Evolutionary conservation across 2,113 vertebrate genomes (phyloP).

Genomic region (Tenrec ecaudatus): DNA sequence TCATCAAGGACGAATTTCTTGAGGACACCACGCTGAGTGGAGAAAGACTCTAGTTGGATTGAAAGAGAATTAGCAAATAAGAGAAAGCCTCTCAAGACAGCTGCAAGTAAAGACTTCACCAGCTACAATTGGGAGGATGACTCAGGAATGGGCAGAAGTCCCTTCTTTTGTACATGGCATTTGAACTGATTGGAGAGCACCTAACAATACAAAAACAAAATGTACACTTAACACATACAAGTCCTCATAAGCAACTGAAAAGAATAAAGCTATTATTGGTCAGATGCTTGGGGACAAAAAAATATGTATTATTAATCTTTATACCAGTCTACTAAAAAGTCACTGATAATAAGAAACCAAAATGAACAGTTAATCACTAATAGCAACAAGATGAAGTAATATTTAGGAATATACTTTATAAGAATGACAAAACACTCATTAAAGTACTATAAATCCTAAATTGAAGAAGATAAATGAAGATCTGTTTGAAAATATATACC

Average conservation of each 20-base stretch:
- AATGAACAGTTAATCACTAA: conserved; percentile 32
- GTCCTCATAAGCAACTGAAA: neutral
- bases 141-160: neutral
- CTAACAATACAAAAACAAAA: neutral
- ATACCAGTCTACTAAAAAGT: conserved; percentile 20
- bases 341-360: neutral
- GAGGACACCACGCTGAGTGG: neutral
- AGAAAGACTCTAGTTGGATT: too few species aligned
- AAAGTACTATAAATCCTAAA: conserved; percentile 27
- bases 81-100: neutral
- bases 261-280: conserved; percentile 6
- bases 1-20: neutral
- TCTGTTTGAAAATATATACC: neutral
- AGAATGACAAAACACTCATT: neutral
- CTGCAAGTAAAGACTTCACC: neutral
- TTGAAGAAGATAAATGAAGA: neutral
- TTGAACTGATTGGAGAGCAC: neutral
- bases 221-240: neutral
- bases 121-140: neutral
- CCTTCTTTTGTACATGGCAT: neutral
- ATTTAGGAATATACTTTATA: conserved; percentile 18
- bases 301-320: neutral
- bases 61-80: neutral
- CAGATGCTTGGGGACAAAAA: neutral
- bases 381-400: neutral